phyloP scores from a whole-genome alignment of 2,797 vertebrate genomes.

The Lateolabrax maculatus region DNA sequence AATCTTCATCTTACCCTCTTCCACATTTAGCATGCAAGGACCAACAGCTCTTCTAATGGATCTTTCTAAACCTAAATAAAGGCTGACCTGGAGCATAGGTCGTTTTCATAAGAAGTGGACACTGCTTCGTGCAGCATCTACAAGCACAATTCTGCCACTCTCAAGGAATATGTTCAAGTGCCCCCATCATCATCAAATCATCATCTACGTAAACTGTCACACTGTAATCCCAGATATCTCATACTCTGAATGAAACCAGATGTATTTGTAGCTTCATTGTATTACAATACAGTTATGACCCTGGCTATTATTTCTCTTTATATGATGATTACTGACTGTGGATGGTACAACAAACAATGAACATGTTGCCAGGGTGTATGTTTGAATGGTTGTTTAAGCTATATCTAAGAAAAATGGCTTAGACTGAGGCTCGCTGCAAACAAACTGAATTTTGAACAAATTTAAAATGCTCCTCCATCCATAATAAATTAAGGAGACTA shows the following conservation, averaged over 20 bases:
- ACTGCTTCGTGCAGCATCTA: not conserved
- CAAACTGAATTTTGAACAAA: slow-evolving; percentile 14
- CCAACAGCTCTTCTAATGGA: not conserved
- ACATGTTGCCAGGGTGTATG: slow-evolving; percentile 10
- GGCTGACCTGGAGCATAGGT: not conserved
- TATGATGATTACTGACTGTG: not conserved
- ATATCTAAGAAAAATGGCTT: not conserved
- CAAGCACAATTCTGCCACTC: not conserved
- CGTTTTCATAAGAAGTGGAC: not conserved
- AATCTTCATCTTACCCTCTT: not conserved
- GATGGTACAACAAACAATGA: not conserved
- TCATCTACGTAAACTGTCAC: slow-evolving; percentile 1
- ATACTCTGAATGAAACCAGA: not conserved
- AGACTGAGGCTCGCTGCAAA: slow-evolving; percentile 6
- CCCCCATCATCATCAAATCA: too few relatives aligned
- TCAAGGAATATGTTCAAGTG: not conserved
- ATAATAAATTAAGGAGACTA: slow-evolving; percentile 22
- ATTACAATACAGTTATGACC: not conserved
- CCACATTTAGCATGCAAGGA: not conserved
- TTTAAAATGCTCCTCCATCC: slow-evolving; percentile 24
- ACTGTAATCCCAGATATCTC: not conserved
- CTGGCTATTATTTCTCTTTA: not conserved
- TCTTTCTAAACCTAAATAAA: not conserved
- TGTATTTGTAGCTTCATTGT: not conserved
- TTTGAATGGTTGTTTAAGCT: slow-evolving; percentile 21